Evolutionary conservation across 2,797 vertebrate species (phyloP), one percentile per base, ranked within the genome.

Genomic region (Phoeniculus purpureus): DNA sequence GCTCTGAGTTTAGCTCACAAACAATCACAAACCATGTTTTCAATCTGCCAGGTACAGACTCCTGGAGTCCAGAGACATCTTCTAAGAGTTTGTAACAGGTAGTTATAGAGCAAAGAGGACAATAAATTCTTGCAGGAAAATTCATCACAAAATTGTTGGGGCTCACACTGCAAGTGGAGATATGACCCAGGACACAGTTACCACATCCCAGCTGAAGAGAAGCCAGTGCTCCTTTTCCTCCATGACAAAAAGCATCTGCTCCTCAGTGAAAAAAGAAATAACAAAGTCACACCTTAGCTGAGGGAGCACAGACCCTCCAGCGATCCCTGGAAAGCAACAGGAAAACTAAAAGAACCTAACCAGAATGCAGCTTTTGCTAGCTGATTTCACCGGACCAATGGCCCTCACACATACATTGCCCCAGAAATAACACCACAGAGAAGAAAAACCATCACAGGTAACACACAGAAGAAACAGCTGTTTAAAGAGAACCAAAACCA

Each of bases 1-100:
- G 37, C 67, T 88, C 58, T 58, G n/a, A 71, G 68, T 6, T 85
- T 72, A 90, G 70, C 81, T 77, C 72, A 59, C 55, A 82, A 94
- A 81, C 71, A 85, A 61, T 43, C 80, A 48, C 68, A 87, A 72
- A 34, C 52, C 32, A 40, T 22, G 65, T 58, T 90, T 94, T 82
- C 45, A 68, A 2, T 74, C 68, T 6, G 12, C 58, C 3, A 2
- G 61, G 83, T 74, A 48, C 65, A 17, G 59, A 60, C 75, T 68
- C 58, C 55, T n/a, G 65, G 72, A 78, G 82, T 61, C 20, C 58
- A 54, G 45, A 67, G 58, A 22, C 32, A 22, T 40, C 84, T 90
- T 85, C 61, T 89, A 61, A 77, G n/a, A 50, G 58, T 47, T 82
- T 19, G 27, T 64, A 77, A 71, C 65, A 71, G 51, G 78, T 87